These are phyloP conservation scores for Lithodes maja DNA, from an alignment of 2,888 invertebrate genomes.

Conservation along the genomic window DNA sequence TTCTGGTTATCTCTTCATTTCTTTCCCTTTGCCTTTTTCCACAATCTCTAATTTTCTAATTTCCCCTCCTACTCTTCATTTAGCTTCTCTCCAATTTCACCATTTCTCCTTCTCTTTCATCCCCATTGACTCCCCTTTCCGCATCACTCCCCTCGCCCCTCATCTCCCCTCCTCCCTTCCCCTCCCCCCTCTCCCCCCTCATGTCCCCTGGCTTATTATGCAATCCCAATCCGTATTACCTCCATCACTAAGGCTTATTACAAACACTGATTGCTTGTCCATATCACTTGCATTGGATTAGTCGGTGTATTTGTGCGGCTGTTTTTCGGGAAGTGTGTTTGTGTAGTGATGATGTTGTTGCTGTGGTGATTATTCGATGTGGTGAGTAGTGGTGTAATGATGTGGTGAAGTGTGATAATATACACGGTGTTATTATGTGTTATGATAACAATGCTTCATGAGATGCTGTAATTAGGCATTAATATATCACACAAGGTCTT, in stretches of 20 bases:
- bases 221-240: neutral
- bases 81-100: neutral
- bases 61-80: neutral
- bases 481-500: too few species aligned
- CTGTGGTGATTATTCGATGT: neutral
- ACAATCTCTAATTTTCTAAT: neutral
- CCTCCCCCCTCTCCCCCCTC: neutral
- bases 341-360: neutral
- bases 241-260: neutral
- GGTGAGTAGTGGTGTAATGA: neutral
- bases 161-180: neutral
- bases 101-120: neutral
- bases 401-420: constrained; percentile 5
- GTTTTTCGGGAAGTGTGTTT: neutral
- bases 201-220: neutral
- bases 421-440: neutral
- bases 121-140: neutral
- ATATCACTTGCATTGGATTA: neutral
- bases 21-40: neutral
- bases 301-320: neutral
- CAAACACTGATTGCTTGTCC: constrained; percentile 1
- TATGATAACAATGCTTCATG: neutral
- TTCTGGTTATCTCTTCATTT: neutral
- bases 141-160: neutral
- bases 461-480: too few species aligned